These are phyloP conservation scores for Schlechtendalia chinensis DNA, from an alignment of 1,140 invertebrate species.

Conservation along the genomic window DNA sequence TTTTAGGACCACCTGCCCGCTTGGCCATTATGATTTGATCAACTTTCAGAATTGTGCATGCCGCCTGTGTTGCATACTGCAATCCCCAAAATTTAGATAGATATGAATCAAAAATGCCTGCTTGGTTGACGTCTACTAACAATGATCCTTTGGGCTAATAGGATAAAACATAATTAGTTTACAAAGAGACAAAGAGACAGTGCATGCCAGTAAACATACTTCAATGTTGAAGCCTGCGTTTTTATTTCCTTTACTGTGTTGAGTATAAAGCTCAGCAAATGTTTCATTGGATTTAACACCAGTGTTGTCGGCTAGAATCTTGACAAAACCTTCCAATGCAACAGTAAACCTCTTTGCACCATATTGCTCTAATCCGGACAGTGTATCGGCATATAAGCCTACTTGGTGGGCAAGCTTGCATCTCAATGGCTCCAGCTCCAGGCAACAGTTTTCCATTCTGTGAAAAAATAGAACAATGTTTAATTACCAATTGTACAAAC, in stretches of 20 bases:
- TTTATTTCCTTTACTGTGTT: constrained; percentile 85
- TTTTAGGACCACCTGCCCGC: constrained; percentile 90
- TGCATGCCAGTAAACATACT: constrained; percentile 56
- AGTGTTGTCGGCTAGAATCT: constrained; percentile 90
- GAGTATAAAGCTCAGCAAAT: constrained; percentile 86
- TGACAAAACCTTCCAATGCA: constrained; percentile 87
- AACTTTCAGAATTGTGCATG: constrained; percentile 91
- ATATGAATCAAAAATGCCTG: constrained; percentile 80
- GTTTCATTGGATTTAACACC: constrained; percentile 85
- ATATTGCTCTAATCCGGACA: constrained; percentile 95
- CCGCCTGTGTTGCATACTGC: constrained; percentile 91
- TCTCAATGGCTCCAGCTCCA: constrained; percentile 92
- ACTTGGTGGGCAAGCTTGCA: constrained; percentile 89
- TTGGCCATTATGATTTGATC: constrained; percentile 99
- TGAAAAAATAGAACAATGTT: neutral
- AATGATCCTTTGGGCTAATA: constrained; percentile 61
- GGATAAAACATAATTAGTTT: constrained; percentile 49
- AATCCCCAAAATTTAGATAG: constrained; percentile 88
- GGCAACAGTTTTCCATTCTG: constrained; percentile 79
- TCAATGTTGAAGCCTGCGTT: constrained; percentile 87
- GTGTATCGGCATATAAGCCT: constrained; percentile 80
- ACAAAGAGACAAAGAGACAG: constrained; percentile 47
- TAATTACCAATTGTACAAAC: neutral
- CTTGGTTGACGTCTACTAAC: constrained; percentile 72
- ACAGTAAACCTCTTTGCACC: constrained; percentile 92